Base-by-base conservation (phyloP, 92 coral and sea anemone species). In the Parazoanthus swiftii region DNA sequence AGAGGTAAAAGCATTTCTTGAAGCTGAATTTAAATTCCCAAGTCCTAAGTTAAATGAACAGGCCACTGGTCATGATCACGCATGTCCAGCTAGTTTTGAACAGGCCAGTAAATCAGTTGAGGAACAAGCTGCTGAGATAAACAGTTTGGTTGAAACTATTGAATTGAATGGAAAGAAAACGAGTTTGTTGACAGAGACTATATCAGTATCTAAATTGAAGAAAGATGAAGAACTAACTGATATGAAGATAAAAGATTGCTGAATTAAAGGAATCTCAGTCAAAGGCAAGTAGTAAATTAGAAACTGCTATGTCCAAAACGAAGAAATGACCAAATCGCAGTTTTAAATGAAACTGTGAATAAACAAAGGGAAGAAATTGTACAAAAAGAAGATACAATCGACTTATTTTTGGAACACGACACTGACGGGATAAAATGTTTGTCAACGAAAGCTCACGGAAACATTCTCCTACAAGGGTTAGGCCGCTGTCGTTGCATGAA, bases 261-360 rank as follows among this genome's bases (percentile, higher is more conserved):
- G 73, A 81, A 56, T 14, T 81, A 37, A 81, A 81, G 26, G 73
- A 56, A 65, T 59, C 36, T 33, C 74, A 63, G 29, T 37, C 48
- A 81, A 81, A 67, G 86, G 39, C 16, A 63, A 82, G 86, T 67
- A 46, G 9, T 2, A 44, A 21, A 26, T 4, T 21, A 44, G 85
- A 37, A 58, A 66, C 13, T 59, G 51, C 85, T 16, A 25, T 81
- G 74, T 56, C 76, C 39, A 35, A 82, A 81, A 81, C 38, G 76
- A 81, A 37, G 54, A 81, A n/a, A 81, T 8, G 59, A 66, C 48
- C 59, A 81, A 65, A 65, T 37, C 29, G 76, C 18, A 81, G 59
- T 36, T 63, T 39, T 58, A 11, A 66, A 44, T 36, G 71, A 39
- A 63, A 63, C 86, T 13, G 43, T 79, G 44, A 81, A 44, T 21